A percentile compares a stretch with the other conserved stretches of the same genome.
phyloP scores from a whole-genome alignment of 1,140 invertebrate species.

The Proctacanthus coquilletti region DNA sequence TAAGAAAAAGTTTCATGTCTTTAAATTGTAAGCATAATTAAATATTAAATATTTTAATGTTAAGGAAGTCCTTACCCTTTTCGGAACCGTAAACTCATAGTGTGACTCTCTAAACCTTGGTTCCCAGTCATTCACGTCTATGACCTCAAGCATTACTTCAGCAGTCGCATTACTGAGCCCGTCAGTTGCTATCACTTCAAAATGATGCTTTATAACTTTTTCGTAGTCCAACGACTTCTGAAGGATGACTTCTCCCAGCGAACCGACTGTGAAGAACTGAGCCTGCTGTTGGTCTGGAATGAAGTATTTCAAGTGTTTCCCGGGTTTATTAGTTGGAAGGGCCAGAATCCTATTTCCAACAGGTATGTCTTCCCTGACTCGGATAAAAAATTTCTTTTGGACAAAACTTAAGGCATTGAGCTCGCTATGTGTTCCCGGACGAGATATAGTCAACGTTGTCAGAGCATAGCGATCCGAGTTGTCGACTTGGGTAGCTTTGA shows the following conservation, averaged over 20 bases:
- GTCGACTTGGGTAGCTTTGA: slow-evolving; percentile 71
- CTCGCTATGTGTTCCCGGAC: slow-evolving; percentile 28
- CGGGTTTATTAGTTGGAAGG: slow-evolving; percentile 42
- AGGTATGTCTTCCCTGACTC: slow-evolving; percentile 59
- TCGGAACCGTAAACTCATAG: slow-evolving; percentile 56
- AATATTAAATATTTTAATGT: too few species aligned
- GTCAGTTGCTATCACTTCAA: slow-evolving; percentile 73
- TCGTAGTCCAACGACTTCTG: slow-evolving; percentile 68
- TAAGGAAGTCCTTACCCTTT: slow-evolving; percentile 27
- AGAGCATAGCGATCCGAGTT: slow-evolving; percentile 76
- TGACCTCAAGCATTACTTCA: slow-evolving; percentile 58
- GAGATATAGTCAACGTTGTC: slow-evolving; percentile 53
- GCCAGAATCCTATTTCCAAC: slow-evolving; percentile 50
- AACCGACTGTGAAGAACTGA: slow-evolving; percentile 45
- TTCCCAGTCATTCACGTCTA: slow-evolving; percentile 87
- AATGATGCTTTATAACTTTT: slow-evolving; percentile 48
- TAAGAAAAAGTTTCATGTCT: not conserved
- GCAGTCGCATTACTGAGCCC: slow-evolving; percentile 40
- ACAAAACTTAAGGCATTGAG: slow-evolving; percentile 43
- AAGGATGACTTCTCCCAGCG: slow-evolving; percentile 65
- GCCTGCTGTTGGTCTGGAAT: slow-evolving; percentile 25
- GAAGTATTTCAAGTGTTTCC: slow-evolving; percentile 33
- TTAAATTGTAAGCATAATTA: not conserved
- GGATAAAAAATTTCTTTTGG: slow-evolving; percentile 53
- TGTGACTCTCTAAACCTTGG: slow-evolving; percentile 73